Conservation (phyloP, 2,888 invertebrate species). For the Tetrapedia diversipes region DNA sequence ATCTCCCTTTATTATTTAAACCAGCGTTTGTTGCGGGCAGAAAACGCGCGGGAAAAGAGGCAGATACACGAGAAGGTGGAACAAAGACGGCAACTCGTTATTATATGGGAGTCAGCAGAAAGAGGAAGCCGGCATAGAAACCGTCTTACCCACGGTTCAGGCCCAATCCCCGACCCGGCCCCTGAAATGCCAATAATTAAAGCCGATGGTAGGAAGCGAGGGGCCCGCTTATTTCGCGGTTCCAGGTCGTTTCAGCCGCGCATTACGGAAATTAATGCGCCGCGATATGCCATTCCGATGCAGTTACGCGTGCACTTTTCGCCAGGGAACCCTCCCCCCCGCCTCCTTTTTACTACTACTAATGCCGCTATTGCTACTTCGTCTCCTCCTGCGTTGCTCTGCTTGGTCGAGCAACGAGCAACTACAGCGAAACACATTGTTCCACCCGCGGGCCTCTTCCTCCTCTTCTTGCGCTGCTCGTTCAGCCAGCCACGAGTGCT, state of each 20-base stretch:
- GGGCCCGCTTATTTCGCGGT: slow-evolving; percentile 64
- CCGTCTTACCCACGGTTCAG: slow-evolving; percentile 51
- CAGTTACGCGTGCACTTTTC: slow-evolving; percentile 66
- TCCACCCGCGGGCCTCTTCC: neutral
- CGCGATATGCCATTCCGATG: slow-evolving; percentile 59
- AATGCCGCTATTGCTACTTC: slow-evolving; percentile 6
- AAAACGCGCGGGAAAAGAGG: neutral
- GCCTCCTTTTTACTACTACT: too few species aligned
- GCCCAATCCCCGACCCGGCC: slow-evolving; percentile 30
- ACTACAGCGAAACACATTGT: slow-evolving; percentile 35
- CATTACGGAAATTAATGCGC: slow-evolving; percentile 66
- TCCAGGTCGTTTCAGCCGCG: slow-evolving; percentile 59
- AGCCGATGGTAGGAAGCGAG: slow-evolving; percentile 59
- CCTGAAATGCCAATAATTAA: slow-evolving; percentile 63
- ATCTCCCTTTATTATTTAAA: slow-evolving; percentile 13
- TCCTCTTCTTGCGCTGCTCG: neutral
- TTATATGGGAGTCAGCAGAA: slow-evolving; percentile 37
- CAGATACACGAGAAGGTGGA: neutral
- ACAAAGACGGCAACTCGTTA: slow-evolving; percentile 42
- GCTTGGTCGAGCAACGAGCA: slow-evolving; percentile 8
- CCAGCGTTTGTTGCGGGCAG: slow-evolving; percentile 23
- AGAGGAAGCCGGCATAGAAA: slow-evolving; percentile 46
- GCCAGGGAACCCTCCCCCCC: slow-evolving; percentile 46
- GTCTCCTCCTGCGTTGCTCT: neutral
- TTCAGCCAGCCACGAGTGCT: neutral